These are phyloP conservation scores for Romanogobio albipinnatus DNA, from an alignment of 2,113 vertebrate species.

Conservation along the genomic window DNA sequence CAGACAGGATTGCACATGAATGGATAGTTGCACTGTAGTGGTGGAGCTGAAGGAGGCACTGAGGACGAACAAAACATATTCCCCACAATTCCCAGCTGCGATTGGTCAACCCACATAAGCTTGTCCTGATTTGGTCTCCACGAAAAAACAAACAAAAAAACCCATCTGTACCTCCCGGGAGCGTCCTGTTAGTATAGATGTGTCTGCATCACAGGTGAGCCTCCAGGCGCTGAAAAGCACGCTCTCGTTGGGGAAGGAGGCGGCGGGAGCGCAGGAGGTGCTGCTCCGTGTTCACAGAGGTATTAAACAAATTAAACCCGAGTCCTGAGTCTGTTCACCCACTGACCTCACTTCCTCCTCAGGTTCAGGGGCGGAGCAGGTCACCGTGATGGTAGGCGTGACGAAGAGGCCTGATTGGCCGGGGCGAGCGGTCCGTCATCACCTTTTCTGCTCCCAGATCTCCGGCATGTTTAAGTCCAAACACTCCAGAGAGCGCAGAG, in stretches of 20 bases:
- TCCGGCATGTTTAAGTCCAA: conserved; percentile 95
- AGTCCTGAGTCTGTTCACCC: conserved; percentile 18
- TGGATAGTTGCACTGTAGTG: conserved; percentile 31
- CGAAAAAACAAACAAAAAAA: background rate
- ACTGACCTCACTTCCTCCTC: conserved; percentile 30
- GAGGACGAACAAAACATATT: conserved; percentile 25
- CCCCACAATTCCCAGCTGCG: conserved; percentile 34
- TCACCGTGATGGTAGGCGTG: conserved; percentile 40
- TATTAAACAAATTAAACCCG: background rate
- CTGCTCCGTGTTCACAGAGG: conserved; percentile 51
- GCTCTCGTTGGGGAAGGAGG: background rate
- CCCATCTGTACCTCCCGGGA: too few species aligned
- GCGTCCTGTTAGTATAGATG: background rate
- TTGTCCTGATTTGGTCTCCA: conserved; percentile 36
- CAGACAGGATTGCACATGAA: conserved; percentile 46
- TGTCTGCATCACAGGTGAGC: background rate
- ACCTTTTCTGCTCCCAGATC: conserved; percentile 99
- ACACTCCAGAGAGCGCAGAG: conserved; percentile 88
- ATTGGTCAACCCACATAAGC: conserved; percentile 18
- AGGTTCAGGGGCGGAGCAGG: background rate
- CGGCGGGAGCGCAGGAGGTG: background rate
- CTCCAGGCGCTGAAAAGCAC: background rate
- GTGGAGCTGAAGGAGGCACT: conserved; percentile 49
- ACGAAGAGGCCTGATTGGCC: conserved; percentile 20
- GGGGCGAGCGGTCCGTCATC: conserved; percentile 73